A percentile compares a stretch with the other conserved stretches of the same genome.
phyloP scores from a whole-genome alignment of 2,113 vertebrate species.

The Perca flavescens region DNA sequence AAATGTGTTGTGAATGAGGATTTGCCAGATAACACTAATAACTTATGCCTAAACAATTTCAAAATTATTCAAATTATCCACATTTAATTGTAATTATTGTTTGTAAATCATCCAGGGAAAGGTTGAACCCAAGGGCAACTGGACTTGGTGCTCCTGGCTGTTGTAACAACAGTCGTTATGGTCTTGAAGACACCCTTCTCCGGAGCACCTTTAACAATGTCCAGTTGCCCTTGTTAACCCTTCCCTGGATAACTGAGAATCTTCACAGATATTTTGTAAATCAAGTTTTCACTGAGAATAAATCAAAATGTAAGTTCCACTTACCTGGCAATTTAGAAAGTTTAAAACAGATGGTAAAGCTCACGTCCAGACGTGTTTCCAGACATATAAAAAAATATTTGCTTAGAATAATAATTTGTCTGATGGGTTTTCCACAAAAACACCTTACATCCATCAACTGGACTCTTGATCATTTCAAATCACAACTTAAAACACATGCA shows the following conservation, averaged over 20 bases:
- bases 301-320: not conserved
- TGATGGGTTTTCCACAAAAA: not conserved
- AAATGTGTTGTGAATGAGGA: no score
- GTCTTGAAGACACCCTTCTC: no score
- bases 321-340: not conserved
- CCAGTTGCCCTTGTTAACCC: no score
- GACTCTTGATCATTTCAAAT: no score
- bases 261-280: not conserved
- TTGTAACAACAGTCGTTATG: no score
- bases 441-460: no score
- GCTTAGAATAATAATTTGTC: not conserved
- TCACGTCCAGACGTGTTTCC: not conserved
- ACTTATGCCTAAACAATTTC: not conserved
- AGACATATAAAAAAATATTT: not conserved
- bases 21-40: not conserved
- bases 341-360: not conserved
- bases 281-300: not conserved
- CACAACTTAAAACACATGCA: no score
- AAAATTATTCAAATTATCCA: not conserved
- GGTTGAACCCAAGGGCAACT: no score
- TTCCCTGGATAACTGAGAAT: no score
- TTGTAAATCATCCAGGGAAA: no score
- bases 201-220: no score
- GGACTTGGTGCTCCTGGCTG: no score
- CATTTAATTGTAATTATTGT: not conserved